Evolutionary conservation across 1,140 invertebrate species (phyloP).

Genomic region (Drosophila rhopaloa): DNA sequence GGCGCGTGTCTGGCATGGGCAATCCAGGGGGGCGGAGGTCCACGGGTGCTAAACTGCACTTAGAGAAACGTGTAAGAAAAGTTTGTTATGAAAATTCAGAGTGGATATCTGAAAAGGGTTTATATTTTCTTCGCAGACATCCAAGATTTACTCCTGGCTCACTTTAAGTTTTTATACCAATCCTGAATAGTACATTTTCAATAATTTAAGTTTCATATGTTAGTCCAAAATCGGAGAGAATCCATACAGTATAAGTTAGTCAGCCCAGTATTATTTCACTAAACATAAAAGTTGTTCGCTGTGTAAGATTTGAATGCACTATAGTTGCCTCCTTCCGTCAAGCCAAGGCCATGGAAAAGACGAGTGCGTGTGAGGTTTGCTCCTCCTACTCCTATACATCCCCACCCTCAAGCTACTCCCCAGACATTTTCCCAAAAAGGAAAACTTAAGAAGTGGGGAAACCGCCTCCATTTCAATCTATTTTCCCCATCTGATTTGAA

Average conservation of each 20-base stretch:
- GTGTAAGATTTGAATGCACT: conserved; percentile 30
- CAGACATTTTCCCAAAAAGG: conserved; percentile 17
- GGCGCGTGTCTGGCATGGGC: conserved; percentile 73
- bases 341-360: conserved; percentile 26
- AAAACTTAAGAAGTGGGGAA: conserved; percentile 6
- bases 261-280: not conserved
- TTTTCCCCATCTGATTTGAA: conserved; percentile 73
- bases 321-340: conserved; percentile 14
- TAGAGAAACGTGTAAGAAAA: not conserved
- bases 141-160: too few relatives aligned
- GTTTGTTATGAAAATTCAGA: too few relatives aligned
- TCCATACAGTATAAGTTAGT: too few relatives aligned
- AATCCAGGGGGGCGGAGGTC: conserved; percentile 28
- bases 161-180: too few relatives aligned
- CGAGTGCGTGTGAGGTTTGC: conserved; percentile 18
- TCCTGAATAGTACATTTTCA: too few relatives aligned
- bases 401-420: not conserved
- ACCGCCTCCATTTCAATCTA: conserved; percentile 64
- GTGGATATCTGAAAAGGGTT: too few relatives aligned
- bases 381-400: not conserved
- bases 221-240: too few relatives aligned
- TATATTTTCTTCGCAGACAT: too few relatives aligned
- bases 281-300: not conserved
- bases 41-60: conserved; percentile 11
- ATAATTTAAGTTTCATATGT: too few relatives aligned